Evolutionary conservation across 2,888 invertebrate genomes (phyloP).

Genomic region (Diogma glabrata): DNA sequence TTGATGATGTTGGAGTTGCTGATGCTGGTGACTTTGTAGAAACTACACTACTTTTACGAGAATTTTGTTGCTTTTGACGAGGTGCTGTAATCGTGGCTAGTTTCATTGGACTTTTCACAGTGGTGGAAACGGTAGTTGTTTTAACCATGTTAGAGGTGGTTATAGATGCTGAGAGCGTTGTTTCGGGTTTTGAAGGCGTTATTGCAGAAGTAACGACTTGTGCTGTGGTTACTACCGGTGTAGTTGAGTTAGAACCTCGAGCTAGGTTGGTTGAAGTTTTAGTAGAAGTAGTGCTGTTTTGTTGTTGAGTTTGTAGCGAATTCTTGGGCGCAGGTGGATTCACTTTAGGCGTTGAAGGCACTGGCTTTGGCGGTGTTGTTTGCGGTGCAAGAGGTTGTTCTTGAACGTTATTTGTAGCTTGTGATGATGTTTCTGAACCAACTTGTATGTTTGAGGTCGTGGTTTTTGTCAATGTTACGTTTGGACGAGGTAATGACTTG

Average conservation of each 20-base stretch:
- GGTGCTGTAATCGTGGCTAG: slow-evolving; percentile 31
- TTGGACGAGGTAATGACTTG: slow-evolving; percentile 13
- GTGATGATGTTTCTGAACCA: background rate
- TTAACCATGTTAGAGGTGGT: slow-evolving; percentile 40
- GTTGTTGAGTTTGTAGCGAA: background rate
- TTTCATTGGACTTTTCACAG: slow-evolving; percentile 14
- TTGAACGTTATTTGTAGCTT: background rate
- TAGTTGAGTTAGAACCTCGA: slow-evolving; percentile 16
- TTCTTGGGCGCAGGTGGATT: background rate
- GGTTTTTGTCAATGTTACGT: slow-evolving; percentile 1
- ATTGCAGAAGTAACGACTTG: background rate
- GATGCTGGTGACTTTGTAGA: slow-evolving; percentile 22
- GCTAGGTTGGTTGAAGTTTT: background rate
- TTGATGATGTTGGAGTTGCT: slow-evolving; percentile 21
- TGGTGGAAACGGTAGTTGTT: slow-evolving; percentile 30
- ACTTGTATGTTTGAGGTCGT: background rate
- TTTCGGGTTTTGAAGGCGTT: background rate
- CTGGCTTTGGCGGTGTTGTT: slow-evolving; percentile 11
- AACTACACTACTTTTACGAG: slow-evolving; percentile 5
- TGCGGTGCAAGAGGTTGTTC: slow-evolving; percentile 1
- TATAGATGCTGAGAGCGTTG: slow-evolving; percentile 32
- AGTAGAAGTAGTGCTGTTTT: background rate
- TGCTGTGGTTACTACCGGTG: slow-evolving; percentile 7
- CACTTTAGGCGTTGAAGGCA: slow-evolving; percentile 11
- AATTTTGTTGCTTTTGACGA: slow-evolving; percentile 33